A percentile compares a stretch with the other conserved stretches of the same genome.
Conservation (phyloP, 2,113 vertebrate genomes). For the Mohoua ochrocephala region DNA sequence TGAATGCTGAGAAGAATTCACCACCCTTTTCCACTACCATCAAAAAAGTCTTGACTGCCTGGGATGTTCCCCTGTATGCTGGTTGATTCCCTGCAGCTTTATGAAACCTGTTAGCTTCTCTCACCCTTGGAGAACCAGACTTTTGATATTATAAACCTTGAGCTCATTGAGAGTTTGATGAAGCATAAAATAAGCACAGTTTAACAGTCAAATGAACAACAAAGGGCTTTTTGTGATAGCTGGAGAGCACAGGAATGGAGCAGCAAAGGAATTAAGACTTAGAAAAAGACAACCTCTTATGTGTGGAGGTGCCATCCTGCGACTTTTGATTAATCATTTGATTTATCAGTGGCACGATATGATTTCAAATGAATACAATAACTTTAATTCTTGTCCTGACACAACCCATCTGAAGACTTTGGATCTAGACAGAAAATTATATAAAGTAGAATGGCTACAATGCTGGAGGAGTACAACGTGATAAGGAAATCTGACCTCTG, state of each 20-base stretch:
- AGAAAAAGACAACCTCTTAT: not conserved
- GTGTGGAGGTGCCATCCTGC: not conserved
- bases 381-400: not conserved
- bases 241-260: not conserved
- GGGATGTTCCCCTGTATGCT: not conserved
- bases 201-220: conserved; percentile 43
- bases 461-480: not conserved
- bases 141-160: conserved; percentile 21
- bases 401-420: not conserved
- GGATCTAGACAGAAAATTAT: not conserved
- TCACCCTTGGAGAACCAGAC: not conserved
- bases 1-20: not conserved
- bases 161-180: conserved; percentile 13
- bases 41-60: not conserved
- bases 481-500: not conserved
- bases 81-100: not conserved
- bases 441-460: not conserved
- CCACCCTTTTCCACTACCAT: fast-evolving
- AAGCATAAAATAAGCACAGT: conserved; percentile 12
- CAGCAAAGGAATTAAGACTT: not conserved
- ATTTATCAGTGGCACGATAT: not conserved
- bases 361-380: not conserved
- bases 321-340: not conserved
- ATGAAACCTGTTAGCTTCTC: not conserved
- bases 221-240: not conserved